Percentiles rank a stretch among this genome's conserved stretches.
Evolutionary conservation across 2,888 invertebrate species (phyloP).

Genomic region (Leptopilina myrica): DNA sequence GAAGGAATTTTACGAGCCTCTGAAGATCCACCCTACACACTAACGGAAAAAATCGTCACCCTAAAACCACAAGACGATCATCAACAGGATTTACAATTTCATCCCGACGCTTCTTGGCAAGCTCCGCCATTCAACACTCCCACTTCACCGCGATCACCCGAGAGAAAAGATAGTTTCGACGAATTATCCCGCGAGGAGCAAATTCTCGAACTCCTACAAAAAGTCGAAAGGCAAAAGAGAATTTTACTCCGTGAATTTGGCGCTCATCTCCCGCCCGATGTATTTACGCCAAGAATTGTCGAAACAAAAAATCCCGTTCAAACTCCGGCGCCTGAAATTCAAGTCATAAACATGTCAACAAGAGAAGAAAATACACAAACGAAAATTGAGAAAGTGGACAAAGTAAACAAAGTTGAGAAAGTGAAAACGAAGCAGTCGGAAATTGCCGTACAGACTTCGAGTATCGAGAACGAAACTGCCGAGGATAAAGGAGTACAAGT

Average conservation of each 20-base stretch:
- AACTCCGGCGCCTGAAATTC: constrained; percentile 65
- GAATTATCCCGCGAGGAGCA: constrained; percentile 66
- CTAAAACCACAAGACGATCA: constrained; percentile 58
- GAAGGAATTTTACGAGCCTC: constrained; percentile 69
- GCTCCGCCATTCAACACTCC: constrained; percentile 49
- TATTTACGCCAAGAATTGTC: constrained; percentile 48
- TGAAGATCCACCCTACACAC: constrained; percentile 29
- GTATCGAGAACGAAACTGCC: constrained; percentile 44
- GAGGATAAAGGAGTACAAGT: constrained; percentile 57
- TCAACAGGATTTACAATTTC: constrained; percentile 17
- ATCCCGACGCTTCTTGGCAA: constrained; percentile 56
- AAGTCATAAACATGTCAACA: constrained; percentile 68
- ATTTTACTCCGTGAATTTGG: constrained; percentile 70
- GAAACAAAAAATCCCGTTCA: constrained; percentile 10
- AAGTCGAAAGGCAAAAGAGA: constrained; percentile 70
- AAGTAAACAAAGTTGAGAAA: constrained; percentile 26
- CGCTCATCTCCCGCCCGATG: constrained; percentile 62
- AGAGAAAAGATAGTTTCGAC: constrained; percentile 44
- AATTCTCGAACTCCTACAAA: constrained; percentile 69
- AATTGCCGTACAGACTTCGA: constrained; percentile 65
- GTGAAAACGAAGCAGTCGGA: constrained; percentile 56
- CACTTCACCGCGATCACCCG: constrained; percentile 16
- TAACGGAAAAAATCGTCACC: constrained; percentile 62
- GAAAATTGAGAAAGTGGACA: constrained; percentile 42
- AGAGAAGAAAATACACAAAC: constrained; percentile 52